Base-by-base conservation (phyloP, 2,797 vertebrate genomes). In the Sebastes flavidus region DNA sequence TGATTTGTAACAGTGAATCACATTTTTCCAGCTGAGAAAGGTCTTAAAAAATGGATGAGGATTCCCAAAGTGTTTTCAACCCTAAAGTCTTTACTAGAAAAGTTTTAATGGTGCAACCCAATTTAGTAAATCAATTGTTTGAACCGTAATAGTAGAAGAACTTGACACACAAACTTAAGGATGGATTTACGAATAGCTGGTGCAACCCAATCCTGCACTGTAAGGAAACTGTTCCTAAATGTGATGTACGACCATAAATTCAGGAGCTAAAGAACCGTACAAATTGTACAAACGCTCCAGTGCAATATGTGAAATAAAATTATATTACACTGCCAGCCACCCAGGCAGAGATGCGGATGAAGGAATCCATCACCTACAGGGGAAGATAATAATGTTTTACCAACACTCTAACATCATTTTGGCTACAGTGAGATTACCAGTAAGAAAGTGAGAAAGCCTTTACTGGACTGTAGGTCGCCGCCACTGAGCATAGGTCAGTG, bases 41-140 rank as follows among this genome's bases (percentile, higher is more conserved):
- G 8, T 59, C 10, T 29, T 69, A 8, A 78, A 55, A 86, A 80
- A 85, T 68, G 4, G 14, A 55, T 84, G 27, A 83, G 42, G 30
- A 54, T 70, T 84, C 13, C 54, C 11, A 1, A n/a, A n/a, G 20
- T 61, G 9, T 54, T 72, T 77, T 65, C 11, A 70, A 38, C 25
- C 58, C 10, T 22, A 34, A 62, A 36, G 20, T 36, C 61, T 62
- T 34, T 34, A 62, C 30, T 22, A 46, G 18, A 49, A 49, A 49
- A 36, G n/a, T 36, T 62, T 62, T 22, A 36, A 62, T 24, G n/a
- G 32, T 42, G 22, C 68, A 56, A 36, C 1, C 16, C 2, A 58
- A 11, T 58, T 36, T 8, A 25, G 32, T 25, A 25, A 16, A 8
- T 27, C 10, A 65, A 34, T 49, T 20, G 46, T 49, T 49, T 49